These are phyloP conservation scores for Lasioglossum leucozonium DNA, from an alignment of 2,888 invertebrate species.

Conservation along the genomic window DNA sequence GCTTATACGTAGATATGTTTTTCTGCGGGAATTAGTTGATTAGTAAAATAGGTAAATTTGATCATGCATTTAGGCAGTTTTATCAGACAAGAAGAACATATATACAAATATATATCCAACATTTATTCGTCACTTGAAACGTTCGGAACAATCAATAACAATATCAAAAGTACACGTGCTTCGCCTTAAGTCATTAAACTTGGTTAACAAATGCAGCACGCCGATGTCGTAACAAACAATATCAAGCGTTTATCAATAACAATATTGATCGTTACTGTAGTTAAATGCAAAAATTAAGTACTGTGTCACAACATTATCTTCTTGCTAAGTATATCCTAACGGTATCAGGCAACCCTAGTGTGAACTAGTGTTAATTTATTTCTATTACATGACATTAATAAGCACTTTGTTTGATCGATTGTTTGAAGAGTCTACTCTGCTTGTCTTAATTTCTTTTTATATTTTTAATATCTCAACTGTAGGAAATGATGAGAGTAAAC, in stretches of 20 bases:
- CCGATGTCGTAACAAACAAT: neutral
- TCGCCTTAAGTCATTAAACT: neutral
- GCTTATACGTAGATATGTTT: neutral
- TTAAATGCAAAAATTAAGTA: constrained; percentile 17
- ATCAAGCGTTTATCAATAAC: no score
- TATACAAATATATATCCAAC: constrained; percentile 52
- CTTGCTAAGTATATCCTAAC: neutral
- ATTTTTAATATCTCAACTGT: neutral
- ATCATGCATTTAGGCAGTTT: neutral
- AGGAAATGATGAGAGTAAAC: neutral
- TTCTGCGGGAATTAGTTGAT: neutral
- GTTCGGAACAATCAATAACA: constrained; percentile 25
- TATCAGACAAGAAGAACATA: neutral
- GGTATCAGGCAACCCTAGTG: constrained; percentile 9
- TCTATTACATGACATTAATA: neutral
- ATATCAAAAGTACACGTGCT: constrained; percentile 26
- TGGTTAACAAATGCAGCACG: neutral
- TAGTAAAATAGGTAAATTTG: neutral
- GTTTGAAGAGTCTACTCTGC: neutral
- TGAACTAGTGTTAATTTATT: neutral
- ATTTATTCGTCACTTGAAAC: constrained; percentile 58
- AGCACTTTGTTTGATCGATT: neutral
- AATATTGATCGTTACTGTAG: neutral
- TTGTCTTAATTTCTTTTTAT: neutral
- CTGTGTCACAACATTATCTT: constrained; percentile 24